Conservation (phyloP, 37 sponge, comb jelly and placozoan genomes). For the Lycopodina hypogea region DNA sequence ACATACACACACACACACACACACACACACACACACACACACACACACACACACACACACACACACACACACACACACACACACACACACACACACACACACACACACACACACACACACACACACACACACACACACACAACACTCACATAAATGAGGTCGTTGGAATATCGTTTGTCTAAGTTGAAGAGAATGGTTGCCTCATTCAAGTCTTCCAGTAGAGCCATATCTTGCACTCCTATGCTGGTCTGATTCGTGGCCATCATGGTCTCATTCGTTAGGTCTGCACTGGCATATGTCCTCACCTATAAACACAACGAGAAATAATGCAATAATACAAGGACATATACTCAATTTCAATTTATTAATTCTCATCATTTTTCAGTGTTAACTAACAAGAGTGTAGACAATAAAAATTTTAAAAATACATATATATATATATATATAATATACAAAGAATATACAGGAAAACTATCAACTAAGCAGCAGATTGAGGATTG, state of each 20-base stretch:
- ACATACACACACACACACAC: too few species aligned
- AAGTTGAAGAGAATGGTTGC: slow-evolving; percentile 94
- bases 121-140: too few species aligned
- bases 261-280: slow-evolving; percentile 65
- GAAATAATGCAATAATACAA: not conserved
- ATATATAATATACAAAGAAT: too few species aligned
- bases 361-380: slow-evolving; percentile 1
- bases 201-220: slow-evolving; percentile 92
- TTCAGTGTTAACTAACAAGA: too few species aligned
- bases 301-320: not conserved
- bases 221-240: slow-evolving; percentile 92
- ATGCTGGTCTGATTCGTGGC: slow-evolving; percentile 85
- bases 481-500: too few species aligned
- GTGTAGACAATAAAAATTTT: too few species aligned
- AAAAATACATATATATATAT: too few species aligned
- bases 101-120: too few species aligned
- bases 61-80: too few species aligned
- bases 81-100: not conserved
- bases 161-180: slow-evolving; percentile 71
- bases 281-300: slow-evolving; percentile 22
- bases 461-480: too few species aligned
- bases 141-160: slow-evolving; percentile 83
- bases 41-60: too few species aligned
- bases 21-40: not conserved
- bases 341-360: not conserved